phyloP scores from a whole-genome alignment of 2,797 vertebrate genomes.

The Picus viridis region DNA sequence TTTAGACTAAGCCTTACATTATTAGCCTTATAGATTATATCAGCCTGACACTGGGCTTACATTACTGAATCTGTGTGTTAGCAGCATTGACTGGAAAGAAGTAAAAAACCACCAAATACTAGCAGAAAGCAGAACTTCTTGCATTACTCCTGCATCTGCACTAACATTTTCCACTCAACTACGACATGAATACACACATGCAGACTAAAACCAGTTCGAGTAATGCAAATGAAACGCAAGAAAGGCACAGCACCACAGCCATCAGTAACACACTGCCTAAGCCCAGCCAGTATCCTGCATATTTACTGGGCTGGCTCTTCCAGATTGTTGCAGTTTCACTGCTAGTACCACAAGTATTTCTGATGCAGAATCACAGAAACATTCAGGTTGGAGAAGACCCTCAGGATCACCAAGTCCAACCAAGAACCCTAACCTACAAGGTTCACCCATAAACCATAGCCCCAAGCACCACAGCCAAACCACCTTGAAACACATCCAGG shows the following conservation, averaged over 20 bases:
- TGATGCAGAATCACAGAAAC: not conserved
- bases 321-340: not conserved
- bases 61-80: not conserved
- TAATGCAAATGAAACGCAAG: not conserved
- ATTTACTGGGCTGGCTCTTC: not conserved
- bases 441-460: too few relatives aligned
- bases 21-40: not conserved
- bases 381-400: too few relatives aligned
- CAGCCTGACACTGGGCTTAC: not conserved
- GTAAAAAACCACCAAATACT: not conserved
- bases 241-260: not conserved
- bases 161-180: not conserved
- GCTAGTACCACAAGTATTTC: not conserved
- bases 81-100: not conserved
- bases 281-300: not conserved
- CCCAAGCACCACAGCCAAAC: too few relatives aligned
- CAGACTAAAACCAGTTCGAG: not conserved
- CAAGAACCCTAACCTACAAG: too few relatives aligned
- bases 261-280: not conserved
- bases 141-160: not conserved
- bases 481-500: too few relatives aligned
- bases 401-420: too few relatives aligned
- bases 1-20: not conserved
- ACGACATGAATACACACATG: not conserved
- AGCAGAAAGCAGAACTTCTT: not conserved